Percentiles rank a stretch among this genome's conserved stretches.
Conservation (phyloP, 2,113 vertebrate genomes). For the Rhea americana region DNA sequence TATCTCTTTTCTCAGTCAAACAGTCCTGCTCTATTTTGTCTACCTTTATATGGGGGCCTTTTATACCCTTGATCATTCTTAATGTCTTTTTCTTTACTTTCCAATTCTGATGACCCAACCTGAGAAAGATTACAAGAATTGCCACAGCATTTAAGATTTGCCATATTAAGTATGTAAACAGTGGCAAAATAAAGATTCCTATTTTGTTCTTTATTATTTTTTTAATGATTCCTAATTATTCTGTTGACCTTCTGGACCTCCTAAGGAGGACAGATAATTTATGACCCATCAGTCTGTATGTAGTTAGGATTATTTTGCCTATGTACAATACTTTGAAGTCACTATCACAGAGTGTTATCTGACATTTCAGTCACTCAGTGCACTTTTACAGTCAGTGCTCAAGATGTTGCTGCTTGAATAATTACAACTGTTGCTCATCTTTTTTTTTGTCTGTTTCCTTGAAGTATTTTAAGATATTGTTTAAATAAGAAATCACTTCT, state of each 20-base stretch:
- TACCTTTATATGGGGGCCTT: not conserved
- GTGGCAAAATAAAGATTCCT: not conserved
- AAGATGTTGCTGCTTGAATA: not conserved
- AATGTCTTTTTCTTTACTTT: not conserved
- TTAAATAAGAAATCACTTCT: not conserved
- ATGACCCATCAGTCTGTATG: not conserved
- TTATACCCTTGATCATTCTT: not conserved
- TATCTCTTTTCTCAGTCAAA: not conserved
- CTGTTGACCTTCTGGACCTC: not conserved
- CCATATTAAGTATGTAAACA: not conserved
- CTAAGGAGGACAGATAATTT: not conserved
- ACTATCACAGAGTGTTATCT: not conserved
- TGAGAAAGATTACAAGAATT: not conserved
- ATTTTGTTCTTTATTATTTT: not conserved
- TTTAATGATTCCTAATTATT: not conserved
- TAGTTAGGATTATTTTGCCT: not conserved
- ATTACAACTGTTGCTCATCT: not conserved
- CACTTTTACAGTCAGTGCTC: not conserved
- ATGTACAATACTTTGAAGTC: not conserved
- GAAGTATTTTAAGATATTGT: not conserved
- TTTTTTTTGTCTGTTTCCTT: not conserved
- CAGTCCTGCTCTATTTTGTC: not conserved
- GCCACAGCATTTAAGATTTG: no score
- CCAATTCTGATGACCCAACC: not conserved
- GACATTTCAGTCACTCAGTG: not conserved